These are phyloP conservation scores for Ctenomys sociabilis DNA, from an alignment of 2,113 vertebrate species.

Conservation along the genomic window DNA sequence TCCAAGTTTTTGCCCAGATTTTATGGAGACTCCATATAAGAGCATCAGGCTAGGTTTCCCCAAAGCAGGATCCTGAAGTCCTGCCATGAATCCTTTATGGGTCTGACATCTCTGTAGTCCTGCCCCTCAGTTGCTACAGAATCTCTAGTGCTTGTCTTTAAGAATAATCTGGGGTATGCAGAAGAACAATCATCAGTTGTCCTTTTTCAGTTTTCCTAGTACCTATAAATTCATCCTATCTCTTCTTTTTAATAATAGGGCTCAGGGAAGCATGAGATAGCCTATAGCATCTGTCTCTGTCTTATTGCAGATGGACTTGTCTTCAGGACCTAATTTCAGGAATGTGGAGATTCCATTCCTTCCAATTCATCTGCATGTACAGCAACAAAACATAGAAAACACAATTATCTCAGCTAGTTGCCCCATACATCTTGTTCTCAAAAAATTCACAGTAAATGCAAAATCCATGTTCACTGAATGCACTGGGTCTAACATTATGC, in stretches of 20 bases:
- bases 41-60: not conserved
- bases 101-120: not conserved
- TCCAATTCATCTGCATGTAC: not conserved
- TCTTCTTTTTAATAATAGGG: not conserved
- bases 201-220: not conserved
- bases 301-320: not conserved
- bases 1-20: not conserved
- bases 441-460: not conserved
- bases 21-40: not conserved
- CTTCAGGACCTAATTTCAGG: not conserved
- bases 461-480: not conserved
- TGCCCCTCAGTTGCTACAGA: not conserved
- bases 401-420: not conserved
- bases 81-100: not conserved
- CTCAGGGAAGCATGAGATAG: not conserved
- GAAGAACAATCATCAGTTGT: not conserved
- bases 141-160: not conserved
- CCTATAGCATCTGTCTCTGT: not conserved
- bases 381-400: conserved; percentile 29
- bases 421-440: not conserved
- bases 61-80: not conserved
- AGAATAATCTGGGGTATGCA: not conserved
- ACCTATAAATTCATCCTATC: not conserved
- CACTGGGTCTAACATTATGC: not conserved
- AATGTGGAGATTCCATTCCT: not conserved